Evolutionary conservation across 2,888 invertebrate genomes (phyloP), one percentile per base, ranked within the genome.

Genomic region (Cinara cedri): DNA sequence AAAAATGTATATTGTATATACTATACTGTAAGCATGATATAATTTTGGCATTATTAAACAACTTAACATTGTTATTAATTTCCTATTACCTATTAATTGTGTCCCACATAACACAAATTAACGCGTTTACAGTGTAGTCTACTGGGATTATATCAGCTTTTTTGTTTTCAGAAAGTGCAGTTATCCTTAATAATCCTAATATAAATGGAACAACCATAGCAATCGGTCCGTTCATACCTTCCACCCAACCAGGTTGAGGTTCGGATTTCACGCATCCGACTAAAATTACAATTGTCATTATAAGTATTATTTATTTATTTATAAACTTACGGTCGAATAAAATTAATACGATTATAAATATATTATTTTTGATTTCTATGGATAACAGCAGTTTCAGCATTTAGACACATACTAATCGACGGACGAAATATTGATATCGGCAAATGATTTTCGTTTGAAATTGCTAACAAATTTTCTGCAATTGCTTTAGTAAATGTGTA

Each of bases 51-150:
- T 9, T 1, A 34, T 34, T 4, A 8, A 3, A 9, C 6, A 34
- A 9, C 14, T 34, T 19, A 3, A 16, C 26, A 16, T 16, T 26
- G n/a, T n/a, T n/a, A n/a, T n/a, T n/a, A n/a, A 16, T 16, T 3
- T 9, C 1, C 10, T 34, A 21, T 1, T 68, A 68, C 68, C 68
- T 49, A 26, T 51, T 68, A n/a, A 68, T 51, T 14, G 68, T 68
- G 8, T 68, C 68, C 68, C 68, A 68, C 68, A 68, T 68, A 3
- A 51, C 26, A 51, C 68, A 26, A 10, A 68, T 68, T 26, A 68
- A n/a, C 3, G 68, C 68, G 11, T 68, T 68, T 1, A 8, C 26
- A 6, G 68, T 51, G n/a, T 51, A 68, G n/a, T 68, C 68, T 10
- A 26, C 68, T 8, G 68, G 51, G 3, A 68, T 68, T 26, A 68